Evolutionary conservation across 2,113 vertebrate species (phyloP), one percentile per base, ranked within the genome.

Genomic region (Otis tarda): DNA sequence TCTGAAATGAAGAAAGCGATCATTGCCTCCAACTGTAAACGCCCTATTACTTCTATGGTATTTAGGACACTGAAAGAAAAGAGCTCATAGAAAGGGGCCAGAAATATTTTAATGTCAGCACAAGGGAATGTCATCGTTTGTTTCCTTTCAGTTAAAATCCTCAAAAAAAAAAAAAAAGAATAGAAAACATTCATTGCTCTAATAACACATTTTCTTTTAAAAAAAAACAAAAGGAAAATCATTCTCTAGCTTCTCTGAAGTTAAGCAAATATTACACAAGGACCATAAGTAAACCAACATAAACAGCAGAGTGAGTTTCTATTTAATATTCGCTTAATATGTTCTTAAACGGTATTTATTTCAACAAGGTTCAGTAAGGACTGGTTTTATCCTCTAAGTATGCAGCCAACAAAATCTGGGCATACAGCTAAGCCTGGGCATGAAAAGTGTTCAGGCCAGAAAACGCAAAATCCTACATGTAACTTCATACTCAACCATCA

Each of bases 61-160:
- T 94, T 94, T 94, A 95, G 92, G 92, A 73, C 95, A 90, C 83
- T 92, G 80, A 81, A 84, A 97, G 65, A 95, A 96, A 96, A 89
- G 56, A 95, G 35, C 49, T 39, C 86, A 73, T 19, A 92, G 95
- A 94, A 93, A 87, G 14, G 43, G 53, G 73, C 33, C 60, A 90
- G 56, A 31, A 68, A 89, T 82, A 95, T 92, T 43, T 90, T 95
- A 94, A 92, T 92, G 77, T 89, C 92, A 91, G 39, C 85, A 81
- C 19, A 69, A 92, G 80, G 15, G 73, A 93, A 89, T 92, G 83
- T 90, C 76, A 94, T 90, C 1, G 41, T 81, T 93, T 93, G 39
- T 79, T 89, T 93, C 45, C 23, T 76, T 85, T 91, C 83, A 89
- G 19, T 84, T 78, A 53, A 94, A 92, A 83, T 39, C 17, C 12